Percentiles rank a stretch among this genome's conserved stretches.
These are phyloP conservation scores for Trisateles emortualis DNA, from an alignment of 2,888 invertebrate species.

Conservation along the genomic window DNA sequence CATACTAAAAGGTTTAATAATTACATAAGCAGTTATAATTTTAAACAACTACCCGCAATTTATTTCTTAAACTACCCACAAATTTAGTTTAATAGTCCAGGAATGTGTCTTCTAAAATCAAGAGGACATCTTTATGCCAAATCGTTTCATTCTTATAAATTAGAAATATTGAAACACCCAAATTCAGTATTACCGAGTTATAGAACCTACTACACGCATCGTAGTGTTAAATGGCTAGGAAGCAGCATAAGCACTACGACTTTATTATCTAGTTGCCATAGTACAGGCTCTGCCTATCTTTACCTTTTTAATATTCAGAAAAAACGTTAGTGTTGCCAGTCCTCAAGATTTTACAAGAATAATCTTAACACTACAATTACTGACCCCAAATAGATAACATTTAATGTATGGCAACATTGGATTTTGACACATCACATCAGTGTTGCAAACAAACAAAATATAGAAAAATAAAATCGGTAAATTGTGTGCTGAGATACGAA, in stretches of 20 bases:
- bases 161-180: too few species aligned
- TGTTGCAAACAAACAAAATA: not conserved
- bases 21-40: too few species aligned
- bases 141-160: too few species aligned
- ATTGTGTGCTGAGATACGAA: too few species aligned
- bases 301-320: too few species aligned
- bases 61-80: not conserved
- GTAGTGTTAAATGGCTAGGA: too few species aligned
- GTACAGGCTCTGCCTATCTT: too few species aligned
- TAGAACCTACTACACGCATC: too few species aligned
- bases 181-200: too few species aligned
- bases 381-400: slow-evolving; percentile 49
- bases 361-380: slow-evolving; percentile 35
- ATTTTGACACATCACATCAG: slow-evolving; percentile 5
- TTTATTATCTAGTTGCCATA: too few species aligned
- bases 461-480: not conserved
- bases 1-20: too few species aligned
- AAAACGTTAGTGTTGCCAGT: not conserved
- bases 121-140: not conserved
- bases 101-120: not conserved
- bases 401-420: slow-evolving; percentile 38
- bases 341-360: slow-evolving; percentile 24
- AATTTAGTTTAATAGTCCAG: not conserved
- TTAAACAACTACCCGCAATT: not conserved
- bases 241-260: too few species aligned